Percentiles rank a stretch among this genome's conserved stretches.
Evolutionary conservation across 2,888 invertebrate species (phyloP).

Genomic region (Lycocerus yunnanus): DNA sequence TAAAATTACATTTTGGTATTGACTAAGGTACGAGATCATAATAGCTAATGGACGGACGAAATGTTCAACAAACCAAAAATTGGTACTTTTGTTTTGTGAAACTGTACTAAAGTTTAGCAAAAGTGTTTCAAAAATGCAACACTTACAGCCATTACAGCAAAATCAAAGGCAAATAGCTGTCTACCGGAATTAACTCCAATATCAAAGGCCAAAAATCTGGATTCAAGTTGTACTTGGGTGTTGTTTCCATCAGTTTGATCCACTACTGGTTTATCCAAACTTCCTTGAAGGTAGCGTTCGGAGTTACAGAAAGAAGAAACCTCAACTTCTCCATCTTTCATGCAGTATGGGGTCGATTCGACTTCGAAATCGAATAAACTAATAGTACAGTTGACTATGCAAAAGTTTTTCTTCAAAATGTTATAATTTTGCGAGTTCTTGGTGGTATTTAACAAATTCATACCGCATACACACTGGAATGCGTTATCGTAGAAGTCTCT

Average conservation of each 20-base stretch:
- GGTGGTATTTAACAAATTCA: slow-evolving; percentile 9
- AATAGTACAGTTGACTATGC: slow-evolving; percentile 13
- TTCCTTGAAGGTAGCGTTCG: neutral
- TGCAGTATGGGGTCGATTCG: slow-evolving; percentile 9
- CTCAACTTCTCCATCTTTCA: slow-evolving; percentile 5
- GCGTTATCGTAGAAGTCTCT: slow-evolving; percentile 21
- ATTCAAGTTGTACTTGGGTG: neutral
- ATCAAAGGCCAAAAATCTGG: neutral
- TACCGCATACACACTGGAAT: slow-evolving; percentile 13
- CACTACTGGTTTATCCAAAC: neutral
- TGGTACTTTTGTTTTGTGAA: neutral
- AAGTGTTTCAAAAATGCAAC: neutral
- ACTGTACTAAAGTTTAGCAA: neutral
- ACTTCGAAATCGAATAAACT: slow-evolving; percentile 20
- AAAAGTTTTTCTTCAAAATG: slow-evolving; percentile 20
- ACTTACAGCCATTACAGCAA: neutral
- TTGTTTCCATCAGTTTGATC: neutral
- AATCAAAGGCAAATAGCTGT: neutral
- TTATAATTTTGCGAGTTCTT: slow-evolving; percentile 14
- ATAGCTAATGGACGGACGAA: neutral
- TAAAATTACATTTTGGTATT: neutral
- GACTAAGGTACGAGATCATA: neutral
- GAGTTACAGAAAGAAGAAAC: slow-evolving; percentile 4
- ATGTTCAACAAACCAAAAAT: neutral
- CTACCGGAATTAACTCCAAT: neutral